Percentiles rank a stretch among this genome's conserved stretches.
phyloP scores from a whole-genome alignment of 2,888 invertebrate species.

The Ferdinandea cuprea region DNA sequence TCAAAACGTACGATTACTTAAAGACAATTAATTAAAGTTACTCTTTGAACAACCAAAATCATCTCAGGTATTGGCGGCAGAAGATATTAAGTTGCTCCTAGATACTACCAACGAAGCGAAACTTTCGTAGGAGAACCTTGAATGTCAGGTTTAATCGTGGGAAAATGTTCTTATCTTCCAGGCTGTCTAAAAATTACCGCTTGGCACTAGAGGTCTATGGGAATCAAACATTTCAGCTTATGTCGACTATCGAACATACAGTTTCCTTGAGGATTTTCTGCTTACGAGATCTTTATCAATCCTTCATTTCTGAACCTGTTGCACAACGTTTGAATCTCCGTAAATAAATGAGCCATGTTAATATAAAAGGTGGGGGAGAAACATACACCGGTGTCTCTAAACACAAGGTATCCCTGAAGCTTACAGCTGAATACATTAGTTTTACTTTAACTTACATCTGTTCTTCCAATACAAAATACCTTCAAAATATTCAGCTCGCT shows the following conservation, averaged over 20 bases:
- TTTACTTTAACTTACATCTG: not conserved
- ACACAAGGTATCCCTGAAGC: not conserved
- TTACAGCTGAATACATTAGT: not conserved
- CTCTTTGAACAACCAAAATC: no score
- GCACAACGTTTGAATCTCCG: not conserved
- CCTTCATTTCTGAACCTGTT: slow-evolving; percentile 1
- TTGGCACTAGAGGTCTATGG: no score
- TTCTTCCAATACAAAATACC: not conserved
- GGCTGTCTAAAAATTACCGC: no score
- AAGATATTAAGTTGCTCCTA: no score
- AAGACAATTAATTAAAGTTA: no score
- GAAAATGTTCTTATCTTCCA: no score
- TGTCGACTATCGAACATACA: no score
- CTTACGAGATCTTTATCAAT: not conserved
- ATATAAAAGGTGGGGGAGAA: not conserved
- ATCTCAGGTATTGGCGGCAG: no score
- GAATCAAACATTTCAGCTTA: not conserved
- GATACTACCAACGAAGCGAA: no score
- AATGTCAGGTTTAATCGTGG: not conserved
- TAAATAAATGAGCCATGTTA: not conserved
- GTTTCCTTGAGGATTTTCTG: no score
- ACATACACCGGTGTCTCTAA: not conserved
- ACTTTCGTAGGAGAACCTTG: slow-evolving; percentile 4
- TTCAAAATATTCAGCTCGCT: slow-evolving; percentile 1
- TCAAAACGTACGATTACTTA: no score